Evolutionary conservation across 2,888 invertebrate genomes (phyloP).

Genomic region (Lomographa bimaculata): DNA sequence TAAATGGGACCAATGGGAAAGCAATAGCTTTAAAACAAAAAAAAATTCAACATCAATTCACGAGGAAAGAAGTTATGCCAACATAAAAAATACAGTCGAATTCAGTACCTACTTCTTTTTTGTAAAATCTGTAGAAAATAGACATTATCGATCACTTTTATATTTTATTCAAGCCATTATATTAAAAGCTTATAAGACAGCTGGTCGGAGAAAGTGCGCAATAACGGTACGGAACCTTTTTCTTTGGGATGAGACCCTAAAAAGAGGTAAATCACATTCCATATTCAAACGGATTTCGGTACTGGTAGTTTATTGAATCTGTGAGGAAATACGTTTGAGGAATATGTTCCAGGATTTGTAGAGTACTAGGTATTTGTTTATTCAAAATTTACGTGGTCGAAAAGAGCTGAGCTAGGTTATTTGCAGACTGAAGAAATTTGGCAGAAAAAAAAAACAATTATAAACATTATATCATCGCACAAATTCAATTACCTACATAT

Average conservation of each 20-base stretch:
- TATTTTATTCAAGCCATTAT: slow-evolving; percentile 5
- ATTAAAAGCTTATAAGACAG: slow-evolving; percentile 14
- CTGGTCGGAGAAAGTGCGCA: slow-evolving; percentile 12
- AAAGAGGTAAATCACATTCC: slow-evolving; percentile 25
- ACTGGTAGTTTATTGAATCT: slow-evolving; percentile 33
- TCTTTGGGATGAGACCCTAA: slow-evolving; percentile 18
- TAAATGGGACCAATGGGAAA: too few species aligned
- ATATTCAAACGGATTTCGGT: slow-evolving; percentile 30
- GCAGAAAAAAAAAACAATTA: too few species aligned
- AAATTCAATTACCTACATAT: too few species aligned
- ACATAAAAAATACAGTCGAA: too few species aligned
- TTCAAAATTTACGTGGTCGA: too few species aligned
- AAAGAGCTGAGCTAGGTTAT: too few species aligned
- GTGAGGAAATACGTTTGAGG: slow-evolving; percentile 26
- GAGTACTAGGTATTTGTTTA: too few species aligned
- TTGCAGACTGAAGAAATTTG: too few species aligned
- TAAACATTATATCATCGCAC: too few species aligned
- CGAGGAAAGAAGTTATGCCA: too few species aligned
- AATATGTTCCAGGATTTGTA: slow-evolving; percentile 14
- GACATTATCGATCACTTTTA: slow-evolving; percentile 2
- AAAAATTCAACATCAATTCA: too few species aligned
- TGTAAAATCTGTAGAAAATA: background rate
- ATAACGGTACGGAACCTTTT: slow-evolving; percentile 16
- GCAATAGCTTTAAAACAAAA: background rate
- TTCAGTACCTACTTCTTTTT: too few species aligned